Percentiles rank a stretch among this genome's conserved stretches.
Conservation (phyloP, 1,140 invertebrate genomes). For the Trachelipus rathkii region DNA sequence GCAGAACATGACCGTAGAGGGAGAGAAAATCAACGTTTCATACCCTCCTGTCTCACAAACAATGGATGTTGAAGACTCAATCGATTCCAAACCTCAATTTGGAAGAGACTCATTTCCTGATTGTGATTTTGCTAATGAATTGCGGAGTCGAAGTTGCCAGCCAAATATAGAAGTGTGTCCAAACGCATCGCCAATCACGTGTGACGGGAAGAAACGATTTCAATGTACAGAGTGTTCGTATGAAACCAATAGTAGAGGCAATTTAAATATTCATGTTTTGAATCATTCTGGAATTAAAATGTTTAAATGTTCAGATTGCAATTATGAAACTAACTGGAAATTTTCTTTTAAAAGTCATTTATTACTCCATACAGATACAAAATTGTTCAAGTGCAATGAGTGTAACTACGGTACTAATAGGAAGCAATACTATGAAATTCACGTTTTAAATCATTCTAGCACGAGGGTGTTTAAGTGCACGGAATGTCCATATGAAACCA, state of each 20-base stretch:
- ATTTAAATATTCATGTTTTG: conserved; percentile 27
- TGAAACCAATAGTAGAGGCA: conserved; percentile 20
- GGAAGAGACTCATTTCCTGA: too few species aligned
- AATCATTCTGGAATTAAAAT: conserved; percentile 26
- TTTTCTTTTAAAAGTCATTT: conserved; percentile 25
- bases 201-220: background rate
- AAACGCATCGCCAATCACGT: too few species aligned
- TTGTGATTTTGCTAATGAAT: too few species aligned
- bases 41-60: too few species aligned
- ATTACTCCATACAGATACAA: conserved; percentile 21
- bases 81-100: too few species aligned
- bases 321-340: conserved; percentile 18
- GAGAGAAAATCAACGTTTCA: too few species aligned
- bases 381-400: conserved; percentile 24
- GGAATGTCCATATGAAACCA: conserved; percentile 20
- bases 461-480: conserved; percentile 14
- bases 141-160: too few species aligned
- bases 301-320: conserved; percentile 26
- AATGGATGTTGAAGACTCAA: too few species aligned
- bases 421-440: too few species aligned
- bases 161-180: too few species aligned
- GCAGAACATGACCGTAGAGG: too few species aligned
- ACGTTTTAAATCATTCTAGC: too few species aligned
- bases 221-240: conserved; percentile 16
- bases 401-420: conserved; percentile 8